Base-by-base conservation (phyloP, 2,888 invertebrate genomes). In the Agriotes lineatus region DNA sequence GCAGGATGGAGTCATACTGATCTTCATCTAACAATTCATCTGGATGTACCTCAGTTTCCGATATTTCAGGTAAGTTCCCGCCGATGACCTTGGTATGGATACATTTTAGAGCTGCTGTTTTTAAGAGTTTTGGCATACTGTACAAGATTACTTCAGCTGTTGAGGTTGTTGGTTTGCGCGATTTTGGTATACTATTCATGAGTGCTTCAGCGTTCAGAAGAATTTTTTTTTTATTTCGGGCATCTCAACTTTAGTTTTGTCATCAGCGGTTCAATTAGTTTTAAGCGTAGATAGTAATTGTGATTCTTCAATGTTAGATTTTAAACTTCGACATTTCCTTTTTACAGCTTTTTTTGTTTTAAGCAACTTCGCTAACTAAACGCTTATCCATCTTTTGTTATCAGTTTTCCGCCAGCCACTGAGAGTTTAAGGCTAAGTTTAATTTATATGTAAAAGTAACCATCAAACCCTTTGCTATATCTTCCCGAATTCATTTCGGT, bases 271-370 rank as follows among this genome's bases (percentile, higher is more conserved):
- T n/a, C n/a, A n/a, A 10, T 35, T n/a, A 3, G 35, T 9, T 35
- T 35, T 35, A 9, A 54, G 16, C 9, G 3, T 35, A 3, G 35
- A 35, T 35, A 35, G 9, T 9, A 54, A 16, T 10, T 56, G 1
- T 19, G 33, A 1, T 16, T 37, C 10, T 0, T 9, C 19, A 4
- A 35, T n/a, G 6, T 56, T 37, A 0, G 37, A 35, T 37, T 56
- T 56, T 14, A 56, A 19, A 19, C 35, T 54, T 33, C 10, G 14
- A 37, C 18, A 56, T 37, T 56, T 56, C 19, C 14, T 10, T 37
- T 10, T 35, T 6, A 56, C 37, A 5, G 37, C 6, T 33, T 56
- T 35, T 37, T 37, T 16, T 2, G 56, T 37, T 14, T 37, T 12
- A 12, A 54, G 12, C 1, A 54, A 18, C 12, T 54, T 18, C 4